phyloP scores from a whole-genome alignment of 2,797 vertebrate genomes.

The Ara ararauna region DNA sequence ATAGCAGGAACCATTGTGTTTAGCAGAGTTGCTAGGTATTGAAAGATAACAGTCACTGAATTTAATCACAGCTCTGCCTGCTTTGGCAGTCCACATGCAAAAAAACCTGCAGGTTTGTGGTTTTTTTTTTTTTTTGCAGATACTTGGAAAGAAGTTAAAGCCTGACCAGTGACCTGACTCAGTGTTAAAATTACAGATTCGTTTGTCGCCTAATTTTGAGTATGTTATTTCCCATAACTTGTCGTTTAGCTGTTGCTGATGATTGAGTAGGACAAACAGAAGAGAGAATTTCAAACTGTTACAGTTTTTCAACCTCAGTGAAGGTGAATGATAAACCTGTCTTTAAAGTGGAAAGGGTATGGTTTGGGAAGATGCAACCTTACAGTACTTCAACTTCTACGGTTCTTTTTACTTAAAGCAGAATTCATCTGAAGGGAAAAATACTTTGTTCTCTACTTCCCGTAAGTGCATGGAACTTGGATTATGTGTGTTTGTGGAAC shows the following conservation, averaged over 20 bases:
- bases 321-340: not conserved
- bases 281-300: not conserved
- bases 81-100: not conserved
- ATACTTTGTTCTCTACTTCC: not conserved
- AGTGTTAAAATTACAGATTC: not conserved
- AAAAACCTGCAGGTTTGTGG: not conserved
- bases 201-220: not conserved
- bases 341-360: not conserved
- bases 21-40: not conserved
- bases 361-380: not conserved
- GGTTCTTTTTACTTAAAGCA: not conserved
- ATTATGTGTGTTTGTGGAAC: not conserved
- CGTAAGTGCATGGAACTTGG: no score
- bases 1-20: not conserved
- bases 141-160: not conserved
- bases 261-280: not conserved
- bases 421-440: not conserved
- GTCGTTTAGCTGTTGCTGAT: not conserved
- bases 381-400: not conserved
- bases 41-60: not conserved
- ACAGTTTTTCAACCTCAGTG: not conserved
- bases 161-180: not conserved
- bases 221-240: not conserved
- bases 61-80: not conserved
- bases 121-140: accelerated